Conservation (phyloP, 2,888 invertebrate species). For the Leptopilina drosophilae region DNA sequence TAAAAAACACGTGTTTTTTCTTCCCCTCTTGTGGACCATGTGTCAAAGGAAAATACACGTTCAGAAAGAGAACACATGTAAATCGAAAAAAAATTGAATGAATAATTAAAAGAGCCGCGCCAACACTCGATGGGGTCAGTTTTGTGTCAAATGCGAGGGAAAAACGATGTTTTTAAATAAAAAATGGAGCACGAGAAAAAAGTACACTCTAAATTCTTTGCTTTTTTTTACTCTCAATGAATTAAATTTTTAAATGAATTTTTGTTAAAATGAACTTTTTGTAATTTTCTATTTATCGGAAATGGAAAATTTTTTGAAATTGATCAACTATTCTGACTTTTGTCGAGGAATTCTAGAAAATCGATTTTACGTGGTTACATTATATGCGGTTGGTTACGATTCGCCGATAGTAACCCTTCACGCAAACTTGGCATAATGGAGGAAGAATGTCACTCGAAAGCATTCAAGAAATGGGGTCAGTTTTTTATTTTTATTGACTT, state of each 20-base stretch:
- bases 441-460: slow-evolving; percentile 13
- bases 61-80: background rate
- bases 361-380: slow-evolving; percentile 25
- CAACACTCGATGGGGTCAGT: background rate
- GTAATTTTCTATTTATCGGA: too few relatives aligned
- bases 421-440: slow-evolving; percentile 21
- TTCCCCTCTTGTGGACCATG: too few relatives aligned
- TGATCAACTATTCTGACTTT: background rate
- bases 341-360: background rate
- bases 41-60: background rate
- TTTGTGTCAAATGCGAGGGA: background rate
- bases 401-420: slow-evolving; percentile 25
- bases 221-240: too few relatives aligned
- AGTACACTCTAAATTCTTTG: too few relatives aligned
- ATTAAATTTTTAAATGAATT: too few relatives aligned
- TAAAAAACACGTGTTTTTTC: too few relatives aligned
- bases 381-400: slow-evolving; percentile 10
- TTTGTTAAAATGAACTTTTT: too few relatives aligned
- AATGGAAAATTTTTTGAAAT: too few relatives aligned
- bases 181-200: background rate
- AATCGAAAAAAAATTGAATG: background rate
- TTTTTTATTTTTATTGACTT: slow-evolving; percentile 15
- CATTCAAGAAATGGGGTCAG: background rate
- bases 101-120: slow-evolving; percentile 1
- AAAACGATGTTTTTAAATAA: background rate